phyloP scores from a whole-genome alignment of 2,797 vertebrate genomes.

The Leptoclinus maculatus region DNA sequence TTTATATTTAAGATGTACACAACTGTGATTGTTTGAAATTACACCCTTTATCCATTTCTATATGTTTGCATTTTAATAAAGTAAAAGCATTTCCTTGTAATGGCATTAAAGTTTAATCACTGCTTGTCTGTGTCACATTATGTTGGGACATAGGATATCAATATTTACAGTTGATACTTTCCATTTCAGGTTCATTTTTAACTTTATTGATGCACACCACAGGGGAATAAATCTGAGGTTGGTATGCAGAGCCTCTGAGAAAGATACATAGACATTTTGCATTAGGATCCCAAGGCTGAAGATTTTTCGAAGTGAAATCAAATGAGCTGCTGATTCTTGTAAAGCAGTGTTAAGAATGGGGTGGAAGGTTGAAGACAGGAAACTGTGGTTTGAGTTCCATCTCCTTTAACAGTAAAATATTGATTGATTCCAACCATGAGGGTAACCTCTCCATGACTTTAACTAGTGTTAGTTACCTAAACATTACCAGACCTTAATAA shows the following conservation, averaged over 20 bases:
- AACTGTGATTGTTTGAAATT: conserved; percentile 28
- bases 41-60: conserved; percentile 21
- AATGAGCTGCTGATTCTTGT: conserved; percentile 12
- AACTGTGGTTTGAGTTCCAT: not conserved
- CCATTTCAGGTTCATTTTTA: conserved; percentile 12
- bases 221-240: not conserved
- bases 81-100: conserved; percentile 65
- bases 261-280: not conserved
- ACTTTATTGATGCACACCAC: not conserved
- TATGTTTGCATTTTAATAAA: conserved; percentile 46
- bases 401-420: not conserved
- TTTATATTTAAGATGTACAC: conserved; percentile 42
- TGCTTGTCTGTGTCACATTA: conserved; percentile 3
- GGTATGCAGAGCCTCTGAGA: not conserved
- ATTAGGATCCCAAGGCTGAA: not conserved
- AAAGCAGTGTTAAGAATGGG: not conserved
- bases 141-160: not conserved
- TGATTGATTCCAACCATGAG: not conserved
- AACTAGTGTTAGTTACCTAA: not conserved
- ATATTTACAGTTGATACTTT: conserved; percentile 18
- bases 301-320: conserved; percentile 1
- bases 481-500: too few relatives aligned
- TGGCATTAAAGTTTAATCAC: conserved; percentile 52
- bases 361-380: not conserved
- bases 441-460: not conserved